Percentiles rank a stretch among this genome's conserved stretches.
phyloP scores from a whole-genome alignment of 2,113 vertebrate genomes.

The Prochilodus magdalenae region DNA sequence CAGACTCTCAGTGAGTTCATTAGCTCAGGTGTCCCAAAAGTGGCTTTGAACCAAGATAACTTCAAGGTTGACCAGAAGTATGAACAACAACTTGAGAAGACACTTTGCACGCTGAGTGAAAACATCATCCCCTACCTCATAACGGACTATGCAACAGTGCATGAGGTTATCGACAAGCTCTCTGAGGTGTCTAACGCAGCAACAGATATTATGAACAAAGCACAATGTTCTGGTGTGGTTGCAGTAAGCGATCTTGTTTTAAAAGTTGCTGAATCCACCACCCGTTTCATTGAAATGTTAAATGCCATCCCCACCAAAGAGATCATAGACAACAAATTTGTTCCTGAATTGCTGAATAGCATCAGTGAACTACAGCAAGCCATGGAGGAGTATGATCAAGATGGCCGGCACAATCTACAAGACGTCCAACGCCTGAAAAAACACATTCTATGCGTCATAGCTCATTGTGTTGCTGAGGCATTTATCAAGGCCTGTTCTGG shows the following conservation, averaged over 20 bases:
- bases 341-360: conserved; percentile 3
- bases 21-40: conserved; percentile 33
- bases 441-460: background rate
- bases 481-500: conserved; percentile 25
- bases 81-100: background rate
- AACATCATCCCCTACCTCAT: background rate
- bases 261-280: background rate
- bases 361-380: background rate
- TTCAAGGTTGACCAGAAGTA: conserved; percentile 23
- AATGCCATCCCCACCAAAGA: background rate
- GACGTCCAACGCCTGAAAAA: conserved; percentile 35
- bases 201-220: conserved; percentile 28
- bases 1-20: conserved; percentile 19
- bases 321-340: conserved; percentile 26
- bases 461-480: conserved; percentile 2
- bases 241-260: background rate
- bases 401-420: conserved; percentile 30
- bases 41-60: background rate
- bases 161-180: conserved; percentile 17
- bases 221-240: background rate
- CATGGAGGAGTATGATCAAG: conserved; percentile 20
- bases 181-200: conserved; percentile 9
- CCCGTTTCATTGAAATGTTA: conserved; percentile 2
- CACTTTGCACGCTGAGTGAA: background rate
- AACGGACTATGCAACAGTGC: background rate